phyloP scores from a whole-genome alignment of 2,888 invertebrate species.

The Acholoe squamosa region DNA sequence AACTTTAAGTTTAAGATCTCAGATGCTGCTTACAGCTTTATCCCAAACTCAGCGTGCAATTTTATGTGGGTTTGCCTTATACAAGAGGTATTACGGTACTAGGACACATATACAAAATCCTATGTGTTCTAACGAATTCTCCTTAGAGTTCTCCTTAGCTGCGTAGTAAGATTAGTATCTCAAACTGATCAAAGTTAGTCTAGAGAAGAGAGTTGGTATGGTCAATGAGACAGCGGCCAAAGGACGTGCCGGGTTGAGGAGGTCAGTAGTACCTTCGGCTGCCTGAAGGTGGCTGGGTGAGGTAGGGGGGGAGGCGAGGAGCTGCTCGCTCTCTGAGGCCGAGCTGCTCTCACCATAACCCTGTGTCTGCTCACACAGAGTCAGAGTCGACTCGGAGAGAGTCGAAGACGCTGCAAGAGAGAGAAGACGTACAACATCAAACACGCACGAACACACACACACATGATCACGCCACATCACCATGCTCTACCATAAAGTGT shows the following conservation, averaged over 20 bases:
- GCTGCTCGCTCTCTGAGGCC: not conserved
- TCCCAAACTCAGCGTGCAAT: no score
- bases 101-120: no score
- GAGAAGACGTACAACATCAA: slow-evolving; percentile 54
- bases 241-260: slow-evolving; percentile 37
- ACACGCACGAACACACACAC: slow-evolving; percentile 43
- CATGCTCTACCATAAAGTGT: not conserved
- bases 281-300: slow-evolving; percentile 49
- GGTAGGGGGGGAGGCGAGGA: slow-evolving; percentile 43
- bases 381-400: slow-evolving; percentile 56
- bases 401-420: slow-evolving; percentile 59
- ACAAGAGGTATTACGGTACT: no score
- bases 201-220: not conserved
- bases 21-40: no score
- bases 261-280: slow-evolving; percentile 56
- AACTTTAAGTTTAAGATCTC: no score
- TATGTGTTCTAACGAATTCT: no score
- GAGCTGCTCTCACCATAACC: slow-evolving; percentile 54
- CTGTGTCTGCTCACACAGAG: slow-evolving; percentile 56
- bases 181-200: not conserved
- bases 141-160: no score
- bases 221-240: slow-evolving; percentile 17
- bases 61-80: no score
- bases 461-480: not conserved
- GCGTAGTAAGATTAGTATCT: no score